Base-by-base conservation (phyloP, 2,888 invertebrate species). In the Thymelicus acteon region DNA sequence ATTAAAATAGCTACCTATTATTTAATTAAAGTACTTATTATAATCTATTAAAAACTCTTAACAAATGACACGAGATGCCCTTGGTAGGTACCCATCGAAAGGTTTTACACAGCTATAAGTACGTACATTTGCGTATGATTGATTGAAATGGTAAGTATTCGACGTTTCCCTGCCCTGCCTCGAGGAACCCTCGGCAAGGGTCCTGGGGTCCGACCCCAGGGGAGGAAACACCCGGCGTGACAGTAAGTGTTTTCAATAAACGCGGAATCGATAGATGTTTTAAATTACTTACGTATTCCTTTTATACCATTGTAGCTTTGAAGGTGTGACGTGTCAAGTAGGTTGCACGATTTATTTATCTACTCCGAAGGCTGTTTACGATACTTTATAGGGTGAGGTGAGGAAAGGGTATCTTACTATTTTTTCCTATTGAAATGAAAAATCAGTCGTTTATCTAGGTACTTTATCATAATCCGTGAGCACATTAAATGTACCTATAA, bases 161-260 rank as follows among this genome's bases (percentile, higher is more conserved):
- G 60, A 49, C 40, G 54, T 58, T 47, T 60, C 48, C 60, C 60
- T 40, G n/a, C 48, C 60, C 60, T 40, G n/a, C 8, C 12, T 19
- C 19, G 58, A 57, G 44, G 67, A 48, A n/a, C 63, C 58, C 69
- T 39, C 19, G 37, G 24, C 57, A 48, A 2, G 48, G 40, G 60
- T 60, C 24, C 39, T 57, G 39, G 69, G 63, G 69, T 60, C 15
- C 57, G 58, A 70, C 69, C 69, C 48, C 40, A 40, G 24, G 63
- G 61, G 62, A 19, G 52, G 52, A 31, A 62, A 57, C 61, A 31
- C 54, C 62, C 62, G 31, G 54, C 54, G 62, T 62, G 62, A 57
- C 48, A 39, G 57, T 37, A 68, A 69, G 68, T 69, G 68, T 69
- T 69, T 65, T 63, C 69, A 69, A 69, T 63, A 69, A 69, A 69